Evolutionary conservation across 1,140 invertebrate genomes (phyloP), one percentile per base, ranked within the genome.

Genomic region (Drosophila nigromelanica): DNA sequence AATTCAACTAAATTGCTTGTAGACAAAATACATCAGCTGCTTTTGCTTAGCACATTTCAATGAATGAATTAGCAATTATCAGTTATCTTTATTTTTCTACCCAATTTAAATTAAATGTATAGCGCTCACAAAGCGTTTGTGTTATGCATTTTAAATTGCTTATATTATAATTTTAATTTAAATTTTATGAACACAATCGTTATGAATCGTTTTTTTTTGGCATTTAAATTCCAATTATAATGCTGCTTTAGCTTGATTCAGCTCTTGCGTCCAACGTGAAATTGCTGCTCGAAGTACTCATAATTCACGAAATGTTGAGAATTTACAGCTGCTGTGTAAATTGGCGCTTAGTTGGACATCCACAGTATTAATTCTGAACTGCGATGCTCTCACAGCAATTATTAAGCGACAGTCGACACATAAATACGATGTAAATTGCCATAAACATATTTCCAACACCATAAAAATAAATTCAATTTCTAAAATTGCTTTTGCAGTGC

Each of bases 401-500:
- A 87, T 75, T 63, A 81, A 56, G 51, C 39, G 24, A 48, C 51
- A 42, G 30, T 45, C 11, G 35, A 72, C 52, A 42, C 67, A 54
- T 63, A 51, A 86, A 78, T 69, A 74, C 47, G 30, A 70, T 76
- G 51, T 47, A 76, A 89, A 89, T 89, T 83, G 85, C 76, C 76
- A 83, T 89, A 89, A 83, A 89, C 63, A 78, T 86, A 86, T 78
- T 85, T 77, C 47, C 68, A 82, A 63, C 56, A 73, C 69, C 69
- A 74, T 76, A 73, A 37, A 73, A 72, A 89, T 89, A 89, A 89
- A 89, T 89, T 83, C 85, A 89, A 89, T 89, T 89, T 89, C 69
- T 72, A 78, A 85, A 78, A 89, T 89, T 89, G 76, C 85, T 83
- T 83, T 82, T 77, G 48, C 79, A 73, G 64, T 54, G 70, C 74